Conservation (phyloP, 2,888 invertebrate species). For the Andrena minutula region DNA sequence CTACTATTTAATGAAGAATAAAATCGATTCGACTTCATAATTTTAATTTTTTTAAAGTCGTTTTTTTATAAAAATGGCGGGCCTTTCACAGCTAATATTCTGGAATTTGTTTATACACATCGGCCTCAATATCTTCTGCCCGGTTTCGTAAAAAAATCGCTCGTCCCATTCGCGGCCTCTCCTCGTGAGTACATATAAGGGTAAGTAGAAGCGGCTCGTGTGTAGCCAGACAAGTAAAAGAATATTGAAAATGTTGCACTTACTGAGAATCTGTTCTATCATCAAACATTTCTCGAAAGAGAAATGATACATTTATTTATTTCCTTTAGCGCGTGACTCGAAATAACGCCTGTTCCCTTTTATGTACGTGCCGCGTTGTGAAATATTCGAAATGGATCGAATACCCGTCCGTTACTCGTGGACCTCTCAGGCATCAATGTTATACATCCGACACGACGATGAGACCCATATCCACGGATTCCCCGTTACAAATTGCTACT, state of each 20-base stretch:
- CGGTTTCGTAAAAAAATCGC: too few species aligned
- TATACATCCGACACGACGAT: constrained; percentile 34
- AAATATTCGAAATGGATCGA: constrained; percentile 5
- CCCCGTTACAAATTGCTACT: constrained; percentile 75
- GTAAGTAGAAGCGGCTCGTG: not conserved
- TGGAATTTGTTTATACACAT: too few species aligned
- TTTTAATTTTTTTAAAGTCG: too few species aligned
- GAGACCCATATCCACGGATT: constrained; percentile 52
- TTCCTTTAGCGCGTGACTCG: constrained; percentile 61
- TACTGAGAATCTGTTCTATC: not conserved
- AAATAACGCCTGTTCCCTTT: constrained; percentile 39
- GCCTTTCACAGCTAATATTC: too few species aligned
- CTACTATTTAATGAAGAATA: too few species aligned
- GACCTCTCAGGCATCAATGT: constrained; percentile 18
- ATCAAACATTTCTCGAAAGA: too few species aligned
- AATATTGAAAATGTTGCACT: not conserved
- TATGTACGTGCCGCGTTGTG: constrained; percentile 57
- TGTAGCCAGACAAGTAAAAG: not conserved
- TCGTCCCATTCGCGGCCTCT: too few species aligned
- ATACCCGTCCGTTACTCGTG: constrained; percentile 3
- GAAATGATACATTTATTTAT: not conserved
- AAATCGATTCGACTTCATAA: too few species aligned
- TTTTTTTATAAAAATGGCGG: too few species aligned
- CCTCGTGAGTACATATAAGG: too few species aligned
- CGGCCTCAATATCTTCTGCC: too few species aligned